Evolutionary conservation across 2,797 vertebrate species (phyloP), one percentile per base, ranked within the genome.

Genomic region (Molothrus ater): DNA sequence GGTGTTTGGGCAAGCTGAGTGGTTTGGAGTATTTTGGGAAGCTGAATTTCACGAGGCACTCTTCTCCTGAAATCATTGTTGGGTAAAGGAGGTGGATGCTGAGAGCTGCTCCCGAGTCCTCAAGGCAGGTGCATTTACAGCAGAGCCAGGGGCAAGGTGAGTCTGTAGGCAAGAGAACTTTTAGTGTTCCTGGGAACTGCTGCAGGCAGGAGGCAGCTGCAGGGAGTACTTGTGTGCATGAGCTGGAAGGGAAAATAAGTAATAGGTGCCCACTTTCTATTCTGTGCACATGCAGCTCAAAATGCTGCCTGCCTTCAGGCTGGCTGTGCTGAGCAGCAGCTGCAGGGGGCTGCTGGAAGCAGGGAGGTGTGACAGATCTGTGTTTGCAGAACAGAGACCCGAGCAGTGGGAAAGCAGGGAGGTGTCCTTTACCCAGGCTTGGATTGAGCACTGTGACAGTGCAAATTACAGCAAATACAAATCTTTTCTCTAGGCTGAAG

Each of bases 361-460:
- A 75, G 64, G 32, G 6, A 15, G 11, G 19, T 9, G 51, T 1
- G 36, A 3, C 43, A 42, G 7, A 14, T 14, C 40, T 38, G 17
- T 5, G 2, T 29, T 13, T 54, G 71, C n/a, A 56, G 36, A 43
- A 72, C 43, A 25, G 43, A 56, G 28, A 47, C 47, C 20, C 0
- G 2, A 7, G 13, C 24, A n/a, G 32, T 15, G 74, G 57, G 20
- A 60, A 26, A 78, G 43, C 65, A 81, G 36, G 36, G 36, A 36
- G 36, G 36, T 36, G 36, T 70, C 5, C 40, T 68, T 64, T 53
- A 48, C 26, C 56, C 98, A 98, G 79, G 97, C 98, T 92, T 99
- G 99, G 99, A 96, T 98, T 85, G 98, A 97, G 69, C 98, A 98
- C 83, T 99, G 98, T 79, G 97, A 97, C 63, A 21, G 75, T 36